A percentile compares a stretch with the other conserved stretches of the same genome.
These are phyloP conservation scores for Nomada ruficornis DNA, from an alignment of 2,888 invertebrate species.

Conservation along the genomic window DNA sequence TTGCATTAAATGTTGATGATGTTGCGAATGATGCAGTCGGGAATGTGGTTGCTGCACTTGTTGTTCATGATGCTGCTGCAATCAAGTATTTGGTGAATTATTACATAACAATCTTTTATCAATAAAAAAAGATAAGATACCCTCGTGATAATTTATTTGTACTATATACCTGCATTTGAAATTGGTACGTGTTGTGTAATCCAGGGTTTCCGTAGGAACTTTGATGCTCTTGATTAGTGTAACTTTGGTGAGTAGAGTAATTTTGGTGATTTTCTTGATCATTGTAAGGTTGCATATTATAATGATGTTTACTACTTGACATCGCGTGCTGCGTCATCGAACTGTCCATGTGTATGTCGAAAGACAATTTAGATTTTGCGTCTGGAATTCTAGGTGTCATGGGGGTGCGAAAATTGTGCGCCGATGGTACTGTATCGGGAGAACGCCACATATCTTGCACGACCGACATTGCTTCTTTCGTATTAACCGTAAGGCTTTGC, in stretches of 20 bases:
- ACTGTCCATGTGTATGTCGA: slow-evolving; percentile 83
- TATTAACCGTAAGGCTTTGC: slow-evolving; percentile 89
- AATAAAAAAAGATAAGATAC: background rate
- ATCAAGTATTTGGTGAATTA: slow-evolving; percentile 31
- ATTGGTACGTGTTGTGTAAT: slow-evolving; percentile 79
- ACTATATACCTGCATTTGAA: slow-evolving; percentile 76
- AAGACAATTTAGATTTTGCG: slow-evolving; percentile 76
- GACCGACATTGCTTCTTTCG: slow-evolving; percentile 89
- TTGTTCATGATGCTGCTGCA: slow-evolving; percentile 74
- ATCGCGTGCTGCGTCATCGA: slow-evolving; percentile 83
- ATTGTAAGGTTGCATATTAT: slow-evolving; percentile 77
- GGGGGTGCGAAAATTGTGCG: slow-evolving; percentile 66
- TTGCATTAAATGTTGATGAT: slow-evolving; percentile 58
- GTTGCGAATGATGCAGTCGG: slow-evolving; percentile 67
- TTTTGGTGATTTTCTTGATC: slow-evolving; percentile 82
- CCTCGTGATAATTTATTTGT: background rate
- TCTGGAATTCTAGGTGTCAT: slow-evolving; percentile 74
- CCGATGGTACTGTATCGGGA: slow-evolving; percentile 59
- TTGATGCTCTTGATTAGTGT: slow-evolving; percentile 75
- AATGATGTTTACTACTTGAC: slow-evolving; percentile 75
- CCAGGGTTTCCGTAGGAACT: slow-evolving; percentile 75
- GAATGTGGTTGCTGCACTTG: slow-evolving; percentile 84
- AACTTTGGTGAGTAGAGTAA: slow-evolving; percentile 74
- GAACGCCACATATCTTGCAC: slow-evolving; percentile 87
- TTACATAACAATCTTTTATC: slow-evolving; percentile 2